A percentile compares a stretch with the other conserved stretches of the same genome.
Evolutionary conservation across 2,888 invertebrate species (phyloP).

Genomic region (Sussaba pulchella): DNA sequence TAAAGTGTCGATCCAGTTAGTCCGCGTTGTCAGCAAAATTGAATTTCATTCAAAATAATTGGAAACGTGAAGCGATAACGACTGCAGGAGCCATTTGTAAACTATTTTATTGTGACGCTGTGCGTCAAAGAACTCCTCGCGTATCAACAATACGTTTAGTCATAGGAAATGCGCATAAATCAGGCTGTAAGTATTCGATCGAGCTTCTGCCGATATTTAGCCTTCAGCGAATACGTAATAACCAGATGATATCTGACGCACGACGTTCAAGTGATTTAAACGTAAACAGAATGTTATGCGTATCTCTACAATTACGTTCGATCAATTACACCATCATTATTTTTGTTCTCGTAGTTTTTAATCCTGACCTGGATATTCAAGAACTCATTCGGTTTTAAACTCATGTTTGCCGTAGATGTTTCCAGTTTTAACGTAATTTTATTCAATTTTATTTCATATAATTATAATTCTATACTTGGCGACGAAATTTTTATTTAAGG

Average conservation of each 20-base stretch:
- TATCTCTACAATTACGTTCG: constrained; percentile 4
- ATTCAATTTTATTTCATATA: no score
- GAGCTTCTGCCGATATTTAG: constrained; percentile 42
- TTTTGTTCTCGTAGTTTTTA: constrained; percentile 31
- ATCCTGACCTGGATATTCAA: background rate
- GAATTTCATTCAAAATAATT: constrained; percentile 4
- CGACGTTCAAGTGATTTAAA: constrained; percentile 44
- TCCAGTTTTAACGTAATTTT: no score
- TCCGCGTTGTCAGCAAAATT: background rate
- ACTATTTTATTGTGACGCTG: background rate
- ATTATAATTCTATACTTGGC: no score
- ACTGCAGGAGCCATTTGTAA: background rate
- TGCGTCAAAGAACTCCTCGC: background rate
- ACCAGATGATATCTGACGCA: constrained; percentile 60
- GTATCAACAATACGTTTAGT: background rate
- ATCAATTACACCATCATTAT: constrained; percentile 31
- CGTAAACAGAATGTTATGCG: constrained; percentile 50
- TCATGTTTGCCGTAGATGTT: no score
- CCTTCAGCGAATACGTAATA: constrained; percentile 53
- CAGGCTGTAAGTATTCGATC: constrained; percentile 15
- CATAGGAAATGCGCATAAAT: constrained; percentile 8
- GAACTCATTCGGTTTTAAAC: no score
- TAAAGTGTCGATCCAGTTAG: background rate
- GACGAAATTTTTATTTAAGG: no score
- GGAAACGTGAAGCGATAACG: background rate